phyloP scores from a whole-genome alignment of 2,888 invertebrate genomes.

The Crepidodera aurea region DNA sequence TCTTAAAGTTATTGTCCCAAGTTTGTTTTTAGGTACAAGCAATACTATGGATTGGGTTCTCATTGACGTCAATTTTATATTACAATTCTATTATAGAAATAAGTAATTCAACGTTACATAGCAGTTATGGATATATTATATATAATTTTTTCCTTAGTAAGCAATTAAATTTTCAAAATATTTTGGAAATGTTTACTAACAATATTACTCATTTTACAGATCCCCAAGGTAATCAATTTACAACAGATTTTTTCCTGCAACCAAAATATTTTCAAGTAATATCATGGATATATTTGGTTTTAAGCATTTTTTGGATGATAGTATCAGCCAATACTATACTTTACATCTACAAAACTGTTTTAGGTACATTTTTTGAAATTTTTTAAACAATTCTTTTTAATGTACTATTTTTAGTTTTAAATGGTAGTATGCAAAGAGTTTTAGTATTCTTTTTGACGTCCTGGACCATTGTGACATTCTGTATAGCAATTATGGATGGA shows the following conservation, averaged over 20 bases:
- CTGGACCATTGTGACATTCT: neutral
- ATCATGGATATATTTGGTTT: neutral
- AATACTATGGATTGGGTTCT: slow-evolving; percentile 1
- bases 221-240: neutral
- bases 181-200: no score
- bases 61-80: neutral
- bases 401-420: neutral
- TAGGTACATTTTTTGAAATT: neutral
- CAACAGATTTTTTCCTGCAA: neutral
- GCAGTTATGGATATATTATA: neutral
- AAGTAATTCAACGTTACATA: neutral
- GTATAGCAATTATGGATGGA: neutral
- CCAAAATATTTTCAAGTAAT: neutral
- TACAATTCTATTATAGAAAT: neutral
- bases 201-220: neutral
- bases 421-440: neutral
- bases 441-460: neutral
- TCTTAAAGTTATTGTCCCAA: no score
- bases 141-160: slow-evolving; percentile 1
- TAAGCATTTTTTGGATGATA: slow-evolving; percentile 2
- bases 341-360: neutral
- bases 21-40: neutral
- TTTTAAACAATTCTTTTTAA: neutral
- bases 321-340: no score
- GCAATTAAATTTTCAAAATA: no score